Conservation (phyloP, 1,140 invertebrate species). For the Drosophila eugracilis region DNA sequence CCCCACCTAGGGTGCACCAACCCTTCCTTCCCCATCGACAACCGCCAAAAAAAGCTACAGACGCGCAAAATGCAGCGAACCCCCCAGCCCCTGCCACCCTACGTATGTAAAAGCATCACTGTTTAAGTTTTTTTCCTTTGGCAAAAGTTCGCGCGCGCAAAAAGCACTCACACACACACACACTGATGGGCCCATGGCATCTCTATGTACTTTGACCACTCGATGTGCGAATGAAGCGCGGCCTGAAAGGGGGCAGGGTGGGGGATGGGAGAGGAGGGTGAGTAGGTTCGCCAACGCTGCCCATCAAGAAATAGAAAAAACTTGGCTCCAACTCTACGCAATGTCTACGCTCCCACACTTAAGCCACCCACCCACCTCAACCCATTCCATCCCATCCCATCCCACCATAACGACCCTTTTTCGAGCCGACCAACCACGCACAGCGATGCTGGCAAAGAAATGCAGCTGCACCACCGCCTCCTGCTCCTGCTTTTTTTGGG, state of each 20-base stretch:
- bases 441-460: constrained; percentile 51
- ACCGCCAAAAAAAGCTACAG: constrained; percentile 72
- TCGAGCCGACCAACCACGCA: constrained; percentile 70
- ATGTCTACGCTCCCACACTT: constrained; percentile 79
- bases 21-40: constrained; percentile 19
- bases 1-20: not conserved
- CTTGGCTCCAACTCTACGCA: constrained; percentile 74
- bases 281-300: constrained; percentile 7
- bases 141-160: constrained; percentile 75
- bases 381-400: not conserved
- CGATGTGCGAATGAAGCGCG: constrained; percentile 55
- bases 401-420: constrained; percentile 29
- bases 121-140: constrained; percentile 79
- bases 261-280: too few species aligned
- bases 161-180: constrained; percentile 40
- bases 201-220: constrained; percentile 59
- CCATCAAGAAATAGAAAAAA: constrained; percentile 80
- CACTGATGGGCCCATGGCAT: constrained; percentile 3
- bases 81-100: constrained; percentile 1
- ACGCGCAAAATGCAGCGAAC: constrained; percentile 73
- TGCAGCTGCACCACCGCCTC: constrained; percentile 43
- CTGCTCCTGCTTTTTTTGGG: constrained; percentile 6
- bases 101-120: constrained; percentile 69
- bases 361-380: constrained; percentile 15
- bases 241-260: not conserved